Percentiles rank a stretch among this genome's conserved stretches.
Conservation (phyloP, 2,797 vertebrate genomes). For the Urosaurus nigricauda region DNA sequence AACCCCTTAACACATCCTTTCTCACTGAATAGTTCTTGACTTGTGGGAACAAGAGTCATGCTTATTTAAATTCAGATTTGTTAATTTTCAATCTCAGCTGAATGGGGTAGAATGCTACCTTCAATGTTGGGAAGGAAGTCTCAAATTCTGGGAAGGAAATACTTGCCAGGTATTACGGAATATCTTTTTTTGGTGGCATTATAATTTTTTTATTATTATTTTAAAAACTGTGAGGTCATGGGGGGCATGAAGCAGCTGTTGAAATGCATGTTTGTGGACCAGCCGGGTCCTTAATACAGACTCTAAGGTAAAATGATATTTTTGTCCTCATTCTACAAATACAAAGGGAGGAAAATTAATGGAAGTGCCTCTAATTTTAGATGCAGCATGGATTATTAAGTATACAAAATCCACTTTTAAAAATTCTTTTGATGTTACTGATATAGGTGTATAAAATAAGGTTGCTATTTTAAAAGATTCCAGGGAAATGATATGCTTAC, state of each 20-base stretch:
- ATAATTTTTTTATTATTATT: constrained; percentile 1
- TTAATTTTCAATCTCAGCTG: not conserved
- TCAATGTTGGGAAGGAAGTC: not conserved
- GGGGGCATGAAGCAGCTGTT: constrained; percentile 1
- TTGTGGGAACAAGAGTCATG: not conserved
- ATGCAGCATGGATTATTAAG: constrained; percentile 11
- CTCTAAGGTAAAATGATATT: not conserved
- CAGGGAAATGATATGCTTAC: not conserved
- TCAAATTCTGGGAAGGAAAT: not conserved
- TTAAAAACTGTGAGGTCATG: not conserved
- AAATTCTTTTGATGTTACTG: not conserved
- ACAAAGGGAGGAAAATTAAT: constrained; percentile 14
- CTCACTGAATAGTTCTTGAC: not conserved
- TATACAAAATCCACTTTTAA: constrained; percentile 19
- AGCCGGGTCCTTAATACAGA: not conserved
- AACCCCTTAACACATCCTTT: not conserved
- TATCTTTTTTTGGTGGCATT: not conserved
- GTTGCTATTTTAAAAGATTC: not conserved
- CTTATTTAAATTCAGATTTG: not conserved
- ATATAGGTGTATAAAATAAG: constrained; percentile 25
- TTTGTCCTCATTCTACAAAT: not conserved
- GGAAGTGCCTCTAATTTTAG: not conserved
- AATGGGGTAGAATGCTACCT: constrained; percentile 4
- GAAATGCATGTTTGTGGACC: not conserved
- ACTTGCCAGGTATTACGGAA: not conserved